Evolutionary conservation across 2,113 vertebrate genomes (phyloP).

Genomic region (Sapayoa aenigma): DNA sequence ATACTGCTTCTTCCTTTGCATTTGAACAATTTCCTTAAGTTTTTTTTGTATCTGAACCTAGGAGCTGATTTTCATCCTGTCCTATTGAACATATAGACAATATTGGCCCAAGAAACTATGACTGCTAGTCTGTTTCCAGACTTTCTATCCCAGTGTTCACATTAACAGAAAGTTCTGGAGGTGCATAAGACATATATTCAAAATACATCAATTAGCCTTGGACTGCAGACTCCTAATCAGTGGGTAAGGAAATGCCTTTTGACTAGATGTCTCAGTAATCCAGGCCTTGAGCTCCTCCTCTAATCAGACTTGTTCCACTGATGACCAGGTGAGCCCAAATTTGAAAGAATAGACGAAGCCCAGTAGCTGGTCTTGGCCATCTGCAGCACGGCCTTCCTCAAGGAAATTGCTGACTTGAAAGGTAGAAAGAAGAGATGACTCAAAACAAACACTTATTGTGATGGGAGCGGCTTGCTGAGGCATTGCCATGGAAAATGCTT

Average conservation of each 20-base stretch:
- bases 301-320: neutral
- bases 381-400: slow-evolving; percentile 26
- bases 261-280: neutral
- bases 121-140: neutral
- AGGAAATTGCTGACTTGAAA: slow-evolving; percentile 58
- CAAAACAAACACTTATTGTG: slow-evolving; percentile 19
- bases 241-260: neutral
- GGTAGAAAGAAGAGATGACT: neutral
- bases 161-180: neutral
- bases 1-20: neutral
- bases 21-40: neutral
- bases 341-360: neutral
- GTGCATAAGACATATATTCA: neutral
- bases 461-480: neutral
- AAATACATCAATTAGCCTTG: neutral
- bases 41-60: neutral
- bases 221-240: neutral
- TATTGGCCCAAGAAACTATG: neutral
- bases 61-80: neutral
- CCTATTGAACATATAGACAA: neutral
- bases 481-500: neutral
- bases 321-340: neutral
- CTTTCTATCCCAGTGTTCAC: neutral
- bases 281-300: neutral
- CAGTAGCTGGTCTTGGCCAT: neutral